Base-by-base conservation (phyloP, 92 coral and sea anemone genomes). In the Montipora capitata region DNA sequence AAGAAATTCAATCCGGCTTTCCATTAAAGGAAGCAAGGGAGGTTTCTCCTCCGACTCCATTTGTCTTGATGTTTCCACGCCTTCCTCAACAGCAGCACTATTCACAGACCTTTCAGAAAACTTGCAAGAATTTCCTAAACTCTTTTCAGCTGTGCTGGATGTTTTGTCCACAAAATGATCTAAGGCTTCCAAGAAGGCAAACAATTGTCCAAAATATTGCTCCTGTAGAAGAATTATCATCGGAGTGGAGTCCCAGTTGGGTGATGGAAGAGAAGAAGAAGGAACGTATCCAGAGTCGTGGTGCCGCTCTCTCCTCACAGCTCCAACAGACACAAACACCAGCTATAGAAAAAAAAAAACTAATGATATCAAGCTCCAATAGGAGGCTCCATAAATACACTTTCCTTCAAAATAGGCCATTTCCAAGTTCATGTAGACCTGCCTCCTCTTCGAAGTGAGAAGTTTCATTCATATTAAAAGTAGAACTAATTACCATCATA, bases 251-350 rank as follows among this genome's bases (percentile, higher is more conserved):
- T 92, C 96, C 92, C 97, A 93, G 39, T 90, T 84, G 3, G 99
- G 99, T 40, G 94, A 78, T 4, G 98, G 99, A 5, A 98, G 92
- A 44, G 96, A 78, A 0, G 99, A 98, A 2, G 99, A 98, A 1
- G 98, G 98, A 35, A 96, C 87, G 59, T 88, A 98, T 54, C 96
- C 93, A 59, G 94, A 87, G 64, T 96, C 97, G 44, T 90, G 93
- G 77, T 95, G 91, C 44, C 89, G 82, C 62, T 98, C 98, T 59
- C 98, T 92, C 68, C 95, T 92, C 4, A 89, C 87, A 9, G 99
- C 99, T 61, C 98, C 99, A 51, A 98, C 99, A 15, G 99, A 98
- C 79, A 98, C 98, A 90, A 98, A 98, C 38, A 98, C 99, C 86
- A 96, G 93, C 99, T 97, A 76, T 16, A 83, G 78, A 51, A 43